Evolutionary conservation across 2,113 vertebrate genomes (phyloP).

Genomic region (Elgaria multicarinata): DNA sequence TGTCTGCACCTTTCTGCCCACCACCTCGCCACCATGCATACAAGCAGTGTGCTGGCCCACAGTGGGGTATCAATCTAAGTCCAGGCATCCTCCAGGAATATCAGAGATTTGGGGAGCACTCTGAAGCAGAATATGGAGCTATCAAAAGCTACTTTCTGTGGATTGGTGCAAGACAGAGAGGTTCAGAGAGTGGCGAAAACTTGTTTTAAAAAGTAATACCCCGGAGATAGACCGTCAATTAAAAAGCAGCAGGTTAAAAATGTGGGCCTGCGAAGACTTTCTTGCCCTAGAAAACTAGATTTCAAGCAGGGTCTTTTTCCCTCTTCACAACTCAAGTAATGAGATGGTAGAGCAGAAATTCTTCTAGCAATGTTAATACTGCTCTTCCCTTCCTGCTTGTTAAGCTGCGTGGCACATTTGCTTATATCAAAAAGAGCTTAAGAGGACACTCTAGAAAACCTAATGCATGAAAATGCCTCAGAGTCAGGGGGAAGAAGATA

Average conservation of each 20-base stretch:
- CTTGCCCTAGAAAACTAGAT: constrained; percentile 69
- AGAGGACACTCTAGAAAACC: constrained; percentile 52
- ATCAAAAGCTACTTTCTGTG: constrained; percentile 41
- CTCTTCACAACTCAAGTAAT: not conserved
- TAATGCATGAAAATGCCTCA: constrained; percentile 54
- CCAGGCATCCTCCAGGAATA: not conserved
- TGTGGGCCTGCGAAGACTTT: constrained; percentile 70
- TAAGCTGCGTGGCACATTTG: constrained; percentile 58
- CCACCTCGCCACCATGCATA: not conserved
- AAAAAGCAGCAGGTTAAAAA: constrained; percentile 70
- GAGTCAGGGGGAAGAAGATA: not conserved
- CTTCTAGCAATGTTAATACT: not conserved
- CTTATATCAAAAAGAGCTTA: constrained; percentile 55
- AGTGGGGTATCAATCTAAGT: not conserved
- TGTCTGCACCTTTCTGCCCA: not conserved
- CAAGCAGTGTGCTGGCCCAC: not conserved
- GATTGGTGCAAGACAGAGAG: constrained; percentile 45
- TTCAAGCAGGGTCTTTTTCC: constrained; percentile 36
- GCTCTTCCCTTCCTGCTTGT: constrained; percentile 34
- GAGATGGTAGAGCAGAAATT: not conserved
- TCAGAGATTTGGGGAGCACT: constrained; percentile 3
- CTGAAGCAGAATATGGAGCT: constrained; percentile 14
- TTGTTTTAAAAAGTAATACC: constrained; percentile 59
- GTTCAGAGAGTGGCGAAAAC: constrained; percentile 56
- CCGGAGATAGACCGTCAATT: constrained; percentile 70